These are phyloP conservation scores for Reticulitermes speratus DNA, from an alignment of 1,140 invertebrate genomes.

Conservation along the genomic window DNA sequence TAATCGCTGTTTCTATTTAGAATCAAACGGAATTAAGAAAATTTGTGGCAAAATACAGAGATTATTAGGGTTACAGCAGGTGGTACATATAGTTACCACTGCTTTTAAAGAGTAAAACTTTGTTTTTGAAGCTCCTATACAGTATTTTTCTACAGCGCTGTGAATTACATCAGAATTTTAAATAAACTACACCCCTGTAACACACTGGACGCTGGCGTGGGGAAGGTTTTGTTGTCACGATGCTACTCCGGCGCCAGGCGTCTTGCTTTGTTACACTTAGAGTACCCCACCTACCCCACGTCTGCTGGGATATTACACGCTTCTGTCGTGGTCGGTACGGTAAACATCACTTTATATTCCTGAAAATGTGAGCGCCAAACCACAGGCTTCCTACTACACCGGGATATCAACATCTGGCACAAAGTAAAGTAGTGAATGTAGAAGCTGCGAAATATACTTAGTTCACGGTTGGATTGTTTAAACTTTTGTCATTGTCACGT, in stretches of 20 bases:
- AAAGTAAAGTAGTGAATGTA: too few species aligned
- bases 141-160: background rate
- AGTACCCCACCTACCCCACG: background rate
- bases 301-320: background rate
- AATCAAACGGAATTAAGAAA: too few species aligned
- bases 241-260: background rate
- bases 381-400: background rate
- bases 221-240: background rate
- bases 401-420: too few species aligned
- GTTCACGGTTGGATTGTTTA: too few species aligned
- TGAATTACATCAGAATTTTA: background rate
- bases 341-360: conserved; percentile 9
- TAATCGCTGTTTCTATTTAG: too few species aligned
- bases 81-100: too few species aligned
- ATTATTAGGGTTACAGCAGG: too few species aligned
- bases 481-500: too few species aligned
- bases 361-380: background rate
- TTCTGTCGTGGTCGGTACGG: background rate
- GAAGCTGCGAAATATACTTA: too few species aligned
- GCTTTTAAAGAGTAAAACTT: background rate
- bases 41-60: too few species aligned
- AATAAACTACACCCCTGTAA: background rate
- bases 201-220: background rate
- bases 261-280: background rate
- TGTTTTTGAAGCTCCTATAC: background rate